phyloP scores from a whole-genome alignment of 2,797 vertebrate species.

The Crypturellus tataupa region DNA sequence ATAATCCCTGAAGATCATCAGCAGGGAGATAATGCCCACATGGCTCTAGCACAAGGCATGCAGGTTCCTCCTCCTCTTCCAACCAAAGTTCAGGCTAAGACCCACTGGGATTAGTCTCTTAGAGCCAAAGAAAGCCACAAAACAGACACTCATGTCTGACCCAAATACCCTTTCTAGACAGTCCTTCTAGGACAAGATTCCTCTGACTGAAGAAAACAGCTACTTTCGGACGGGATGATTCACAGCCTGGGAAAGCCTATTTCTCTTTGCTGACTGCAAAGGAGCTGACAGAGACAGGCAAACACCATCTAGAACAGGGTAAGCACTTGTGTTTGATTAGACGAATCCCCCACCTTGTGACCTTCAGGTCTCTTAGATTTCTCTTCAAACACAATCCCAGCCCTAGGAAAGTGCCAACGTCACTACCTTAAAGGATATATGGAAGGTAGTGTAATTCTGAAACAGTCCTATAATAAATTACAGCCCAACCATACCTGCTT shows the following conservation, averaged over 20 bases:
- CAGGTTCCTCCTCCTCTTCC: neutral
- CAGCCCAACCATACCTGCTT: neutral
- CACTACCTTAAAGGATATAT: neutral
- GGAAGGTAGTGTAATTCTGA: neutral
- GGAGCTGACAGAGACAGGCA: neutral
- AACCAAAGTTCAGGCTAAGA: neutral
- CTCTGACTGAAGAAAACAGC: neutral
- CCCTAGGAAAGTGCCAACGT: neutral
- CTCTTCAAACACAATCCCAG: neutral
- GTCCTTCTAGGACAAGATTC: neutral
- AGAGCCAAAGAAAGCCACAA: neutral
- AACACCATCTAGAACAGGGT: rapidly evolving
- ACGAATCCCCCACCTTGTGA: neutral
- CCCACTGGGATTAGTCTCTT: neutral
- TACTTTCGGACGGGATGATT: neutral
- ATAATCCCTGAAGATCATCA: neutral
- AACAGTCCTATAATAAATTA: neutral
- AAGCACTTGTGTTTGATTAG: neutral
- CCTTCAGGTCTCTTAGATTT: neutral
- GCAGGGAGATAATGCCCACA: neutral
- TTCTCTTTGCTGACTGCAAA: neutral
- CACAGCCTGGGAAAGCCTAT: neutral
- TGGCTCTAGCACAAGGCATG: neutral
- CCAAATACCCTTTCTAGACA: neutral
- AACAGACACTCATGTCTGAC: neutral